phyloP scores from a whole-genome alignment of 1,140 invertebrate genomes.

The Callitettix versicolor region DNA sequence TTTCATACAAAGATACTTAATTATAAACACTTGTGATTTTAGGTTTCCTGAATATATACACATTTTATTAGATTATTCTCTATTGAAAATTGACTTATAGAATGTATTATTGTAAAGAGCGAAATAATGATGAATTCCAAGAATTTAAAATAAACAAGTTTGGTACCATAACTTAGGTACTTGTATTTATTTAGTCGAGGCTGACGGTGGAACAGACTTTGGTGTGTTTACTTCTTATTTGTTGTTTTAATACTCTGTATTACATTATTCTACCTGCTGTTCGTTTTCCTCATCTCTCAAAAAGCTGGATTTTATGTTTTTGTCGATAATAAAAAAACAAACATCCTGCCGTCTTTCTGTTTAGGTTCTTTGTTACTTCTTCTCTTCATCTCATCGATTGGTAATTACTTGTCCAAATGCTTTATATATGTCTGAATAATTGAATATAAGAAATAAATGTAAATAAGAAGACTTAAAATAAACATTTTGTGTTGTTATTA shows the following conservation, averaged over 20 bases:
- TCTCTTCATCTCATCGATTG: slow-evolving; percentile 14
- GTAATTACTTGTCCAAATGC: slow-evolving; percentile 21
- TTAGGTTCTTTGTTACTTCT: slow-evolving; percentile 3
- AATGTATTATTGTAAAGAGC: slow-evolving; percentile 16
- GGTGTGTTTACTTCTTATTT: slow-evolving; percentile 2
- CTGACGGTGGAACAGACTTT: slow-evolving; percentile 1
- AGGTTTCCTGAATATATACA: slow-evolving; percentile 20
- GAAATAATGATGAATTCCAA: slow-evolving; percentile 19
- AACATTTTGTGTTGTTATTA: too few species aligned
- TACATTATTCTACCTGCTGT: background rate
- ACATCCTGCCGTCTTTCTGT: background rate
- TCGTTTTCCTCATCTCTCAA: slow-evolving; percentile 3
- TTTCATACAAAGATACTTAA: too few species aligned
- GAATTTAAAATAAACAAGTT: background rate
- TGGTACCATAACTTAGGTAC: slow-evolving; percentile 10
- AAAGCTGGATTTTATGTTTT: slow-evolving; percentile 2
- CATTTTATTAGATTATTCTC: slow-evolving; percentile 17
- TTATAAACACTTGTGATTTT: slow-evolving; percentile 20
- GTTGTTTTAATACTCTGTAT: slow-evolving; percentile 13
- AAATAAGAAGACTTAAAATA: background rate
- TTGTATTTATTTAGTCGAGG: slow-evolving; percentile 18
- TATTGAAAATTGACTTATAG: slow-evolving; percentile 9
- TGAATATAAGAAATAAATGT: slow-evolving; percentile 6
- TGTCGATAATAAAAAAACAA: background rate
- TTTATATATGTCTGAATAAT: slow-evolving; percentile 21